Percentiles rank a stretch among this genome's conserved stretches.
phyloP scores from a whole-genome alignment of 2,797 vertebrate species.

The Gymnoscopelus microlampas region DNA sequence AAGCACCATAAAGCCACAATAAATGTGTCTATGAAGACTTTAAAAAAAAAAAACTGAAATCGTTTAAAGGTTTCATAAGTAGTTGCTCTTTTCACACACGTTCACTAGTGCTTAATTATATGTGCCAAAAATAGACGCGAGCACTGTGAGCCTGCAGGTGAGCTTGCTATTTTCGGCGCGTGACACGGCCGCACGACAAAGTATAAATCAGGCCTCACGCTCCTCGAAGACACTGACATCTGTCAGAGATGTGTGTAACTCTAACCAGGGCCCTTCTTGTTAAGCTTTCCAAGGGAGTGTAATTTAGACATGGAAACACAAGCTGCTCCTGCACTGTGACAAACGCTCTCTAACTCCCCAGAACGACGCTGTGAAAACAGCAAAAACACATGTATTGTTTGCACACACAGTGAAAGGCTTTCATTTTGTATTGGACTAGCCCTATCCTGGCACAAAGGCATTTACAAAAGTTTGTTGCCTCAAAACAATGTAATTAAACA shows the following conservation, averaged over 20 bases:
- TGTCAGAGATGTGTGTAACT: slow-evolving; percentile 80
- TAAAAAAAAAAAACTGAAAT: not conserved
- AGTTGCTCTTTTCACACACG: slow-evolving; percentile 67
- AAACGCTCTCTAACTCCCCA: slow-evolving; percentile 68
- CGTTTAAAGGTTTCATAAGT: slow-evolving; percentile 68
- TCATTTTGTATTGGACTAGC: slow-evolving; percentile 72
- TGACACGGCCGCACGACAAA: no score
- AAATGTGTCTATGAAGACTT: slow-evolving; percentile 36
- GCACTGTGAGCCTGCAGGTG: no score
- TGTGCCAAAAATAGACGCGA: no score
- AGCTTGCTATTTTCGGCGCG: no score
- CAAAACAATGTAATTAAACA: slow-evolving; percentile 84
- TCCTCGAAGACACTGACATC: slow-evolving; percentile 76
- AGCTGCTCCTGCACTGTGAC: slow-evolving; percentile 63
- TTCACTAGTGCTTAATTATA: no score
- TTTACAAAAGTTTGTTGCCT: slow-evolving; percentile 74
- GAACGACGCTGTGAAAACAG: slow-evolving; percentile 60
- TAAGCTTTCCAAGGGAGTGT: slow-evolving; percentile 73
- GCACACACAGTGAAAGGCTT: slow-evolving; percentile 52
- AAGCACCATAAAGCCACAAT: slow-evolving; percentile 54
- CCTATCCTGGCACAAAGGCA: slow-evolving; percentile 56
- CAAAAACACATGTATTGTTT: slow-evolving; percentile 58
- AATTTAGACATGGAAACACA: slow-evolving; percentile 81
- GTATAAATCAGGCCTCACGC: slow-evolving; percentile 64
- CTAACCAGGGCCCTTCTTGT: slow-evolving; percentile 76